Percentiles rank a stretch among this genome's conserved stretches.
Conservation (phyloP, 2,113 vertebrate species). For the Ictidomys tridecemlineatus region DNA sequence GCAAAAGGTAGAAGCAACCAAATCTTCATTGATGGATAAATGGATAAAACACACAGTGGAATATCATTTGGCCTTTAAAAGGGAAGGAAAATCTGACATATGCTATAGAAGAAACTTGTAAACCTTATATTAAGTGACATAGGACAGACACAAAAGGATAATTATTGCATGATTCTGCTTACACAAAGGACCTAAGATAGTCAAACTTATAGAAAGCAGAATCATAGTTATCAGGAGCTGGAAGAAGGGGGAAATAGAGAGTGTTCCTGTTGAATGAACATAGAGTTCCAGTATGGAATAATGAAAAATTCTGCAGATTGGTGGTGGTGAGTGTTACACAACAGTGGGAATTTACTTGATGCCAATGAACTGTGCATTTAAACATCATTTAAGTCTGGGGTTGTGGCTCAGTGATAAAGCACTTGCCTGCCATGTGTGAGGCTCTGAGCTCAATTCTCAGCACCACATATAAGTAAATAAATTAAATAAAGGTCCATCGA, state of each 20-base stretch:
- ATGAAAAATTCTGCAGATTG: not conserved
- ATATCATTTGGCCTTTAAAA: not conserved
- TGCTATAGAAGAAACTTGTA: not conserved
- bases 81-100: not conserved
- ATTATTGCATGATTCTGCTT: not conserved
- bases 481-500: too few species aligned
- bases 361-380: not conserved
- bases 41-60: not conserved
- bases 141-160: not conserved
- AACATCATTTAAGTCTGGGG: not conserved
- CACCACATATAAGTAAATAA: too few species aligned
- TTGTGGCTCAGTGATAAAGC: too few species aligned
- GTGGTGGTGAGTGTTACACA: not conserved
- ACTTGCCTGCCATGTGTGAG: too few species aligned
- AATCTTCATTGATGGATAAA: not conserved
- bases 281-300: not conserved
- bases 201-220: not conserved
- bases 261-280: not conserved
- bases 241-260: not conserved
- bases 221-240: not conserved
- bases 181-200: not conserved
- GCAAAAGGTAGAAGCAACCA: not conserved
- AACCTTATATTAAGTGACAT: not conserved
- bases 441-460: too few species aligned
- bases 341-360: not conserved